Conservation (phyloP, 1,140 invertebrate species). For the Ptiloglossa arizonensis region DNA sequence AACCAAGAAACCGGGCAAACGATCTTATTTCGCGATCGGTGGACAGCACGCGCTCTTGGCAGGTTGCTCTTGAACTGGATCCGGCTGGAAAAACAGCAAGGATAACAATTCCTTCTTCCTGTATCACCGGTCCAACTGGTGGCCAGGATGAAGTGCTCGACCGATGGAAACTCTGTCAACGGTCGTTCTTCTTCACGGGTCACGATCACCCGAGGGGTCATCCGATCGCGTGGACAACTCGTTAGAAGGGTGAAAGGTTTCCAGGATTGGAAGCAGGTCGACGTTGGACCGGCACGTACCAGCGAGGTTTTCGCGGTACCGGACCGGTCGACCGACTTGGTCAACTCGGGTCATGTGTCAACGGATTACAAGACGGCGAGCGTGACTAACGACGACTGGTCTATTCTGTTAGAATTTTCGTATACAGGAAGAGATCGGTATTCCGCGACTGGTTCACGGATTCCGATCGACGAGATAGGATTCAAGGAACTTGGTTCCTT, state of each 20-base stretch:
- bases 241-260: constrained; percentile 56
- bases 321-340: constrained; percentile 17
- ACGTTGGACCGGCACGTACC: constrained; percentile 57
- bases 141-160: constrained; percentile 19
- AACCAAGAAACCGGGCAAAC: constrained; percentile 59
- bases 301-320: constrained; percentile 14
- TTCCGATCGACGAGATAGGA: constrained; percentile 10
- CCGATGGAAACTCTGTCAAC: constrained; percentile 53
- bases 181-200: constrained; percentile 51
- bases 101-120: constrained; percentile 6
- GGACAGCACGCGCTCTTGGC: constrained; percentile 56
- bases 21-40: constrained; percentile 54
- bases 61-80: constrained; percentile 49
- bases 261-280: constrained; percentile 51
- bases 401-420: constrained; percentile 46
- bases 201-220: constrained; percentile 40
- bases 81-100: background rate
- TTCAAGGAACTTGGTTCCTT: background rate
- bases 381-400: constrained; percentile 56
- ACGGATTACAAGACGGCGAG: constrained; percentile 59
- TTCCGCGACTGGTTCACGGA: constrained; percentile 10
- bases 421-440: constrained; percentile 33
- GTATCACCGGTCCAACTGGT: constrained; percentile 22
- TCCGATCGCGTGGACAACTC: constrained; percentile 66
- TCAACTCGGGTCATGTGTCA: constrained; percentile 66